Conservation (phyloP, 1,140 invertebrate genomes). For the Bacillus rossius region DNA sequence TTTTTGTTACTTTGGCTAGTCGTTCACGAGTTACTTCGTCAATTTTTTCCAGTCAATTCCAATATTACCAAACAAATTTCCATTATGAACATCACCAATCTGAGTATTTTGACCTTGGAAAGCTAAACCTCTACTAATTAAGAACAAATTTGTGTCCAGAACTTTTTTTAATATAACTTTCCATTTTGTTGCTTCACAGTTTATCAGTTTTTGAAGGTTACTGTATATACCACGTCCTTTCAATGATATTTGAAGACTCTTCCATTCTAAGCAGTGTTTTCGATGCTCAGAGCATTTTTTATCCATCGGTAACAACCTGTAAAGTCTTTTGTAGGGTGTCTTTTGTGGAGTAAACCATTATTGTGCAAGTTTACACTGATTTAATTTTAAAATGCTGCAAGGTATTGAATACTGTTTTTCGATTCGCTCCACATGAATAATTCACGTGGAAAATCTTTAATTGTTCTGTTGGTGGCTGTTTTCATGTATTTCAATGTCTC, state of each 20-base stretch:
- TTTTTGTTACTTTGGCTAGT: neutral
- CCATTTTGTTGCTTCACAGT: neutral
- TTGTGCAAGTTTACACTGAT: neutral
- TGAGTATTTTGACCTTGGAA: neutral
- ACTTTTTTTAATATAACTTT: slow-evolving; percentile 6
- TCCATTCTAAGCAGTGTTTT: neutral
- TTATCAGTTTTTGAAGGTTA: too few relatives aligned
- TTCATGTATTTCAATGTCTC: too few relatives aligned
- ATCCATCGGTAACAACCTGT: slow-evolving; percentile 5
- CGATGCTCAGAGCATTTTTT: neutral
- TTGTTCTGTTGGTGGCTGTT: too few relatives aligned
- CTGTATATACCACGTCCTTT: too few relatives aligned
- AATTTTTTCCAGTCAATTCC: neutral
- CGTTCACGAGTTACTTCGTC: slow-evolving; percentile 8
- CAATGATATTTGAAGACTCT: too few relatives aligned
- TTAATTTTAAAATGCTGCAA: too few relatives aligned
- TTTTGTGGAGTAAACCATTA: neutral
- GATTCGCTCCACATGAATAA: too few relatives aligned
- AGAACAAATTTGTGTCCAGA: too few relatives aligned
- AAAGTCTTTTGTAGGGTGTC: slow-evolving; percentile 4
- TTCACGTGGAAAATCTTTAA: too few relatives aligned
- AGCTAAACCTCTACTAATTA: neutral
- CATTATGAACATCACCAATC: slow-evolving; percentile 8
- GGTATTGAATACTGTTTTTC: too few relatives aligned
- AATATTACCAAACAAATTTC: neutral